Conservation (phyloP, 2,113 vertebrate genomes). For the Marmota flaviventris region DNA sequence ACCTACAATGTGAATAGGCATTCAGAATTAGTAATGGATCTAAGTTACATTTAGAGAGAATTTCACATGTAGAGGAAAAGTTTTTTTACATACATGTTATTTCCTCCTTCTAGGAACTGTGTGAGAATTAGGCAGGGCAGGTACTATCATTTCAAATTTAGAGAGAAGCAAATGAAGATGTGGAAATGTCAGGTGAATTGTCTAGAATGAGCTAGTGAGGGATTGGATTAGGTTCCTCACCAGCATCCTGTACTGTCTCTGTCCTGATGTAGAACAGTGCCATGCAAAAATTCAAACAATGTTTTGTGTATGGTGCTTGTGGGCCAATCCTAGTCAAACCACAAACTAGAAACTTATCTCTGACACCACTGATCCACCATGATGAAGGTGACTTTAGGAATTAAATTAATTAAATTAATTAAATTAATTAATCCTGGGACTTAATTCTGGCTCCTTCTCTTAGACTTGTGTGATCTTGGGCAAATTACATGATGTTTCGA, state of each 20-base stretch:
- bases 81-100: not conserved
- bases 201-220: not conserved
- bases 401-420: no score
- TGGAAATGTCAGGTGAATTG: not conserved
- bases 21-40: not conserved
- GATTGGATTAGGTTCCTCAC: not conserved
- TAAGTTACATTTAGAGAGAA: not conserved
- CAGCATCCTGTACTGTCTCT: not conserved
- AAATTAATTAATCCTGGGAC: no score
- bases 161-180: not conserved
- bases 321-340: not conserved
- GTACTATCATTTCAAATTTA: not conserved
- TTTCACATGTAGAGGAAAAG: not conserved
- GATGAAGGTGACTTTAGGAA: not conserved
- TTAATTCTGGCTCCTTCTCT: not conserved
- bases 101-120: not conserved
- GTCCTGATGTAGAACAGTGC: not conserved
- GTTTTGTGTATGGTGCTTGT: not conserved
- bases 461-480: not conserved
- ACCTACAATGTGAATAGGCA: not conserved
- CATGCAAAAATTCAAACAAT: not conserved
- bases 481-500: not conserved
- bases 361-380: not conserved
- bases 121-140: not conserved
- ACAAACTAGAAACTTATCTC: not conserved